Evolutionary conservation across 35 echinoderm and acorn worm genomes (phyloP), one percentile per base, ranked within the genome.

Genomic region (Apostichopus parvimensis): DNA sequence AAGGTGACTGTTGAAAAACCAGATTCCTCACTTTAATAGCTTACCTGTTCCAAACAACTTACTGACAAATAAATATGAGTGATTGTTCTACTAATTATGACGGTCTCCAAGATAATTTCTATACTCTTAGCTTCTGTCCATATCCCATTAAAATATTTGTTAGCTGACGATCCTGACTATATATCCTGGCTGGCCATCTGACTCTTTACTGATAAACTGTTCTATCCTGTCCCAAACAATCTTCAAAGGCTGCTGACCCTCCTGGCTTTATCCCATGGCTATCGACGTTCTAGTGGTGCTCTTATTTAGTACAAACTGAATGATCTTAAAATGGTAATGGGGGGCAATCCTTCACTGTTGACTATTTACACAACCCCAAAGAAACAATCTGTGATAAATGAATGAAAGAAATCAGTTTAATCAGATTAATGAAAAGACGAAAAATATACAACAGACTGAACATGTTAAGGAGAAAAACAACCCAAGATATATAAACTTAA

Each of bases 131-230:
- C 71, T 73, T 6, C 71, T 73, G 71, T 73, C 71, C 71, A 73
- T 17, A 73, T 73, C 15, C 20, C 20, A n/a, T 73, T 73, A 73
- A 4, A n/a, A 73, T n/a, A n/a, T 73, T 73, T 18, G 15, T 73
- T 73, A 73, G 71, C 71, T 73, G 71, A n/a, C n/a, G 71, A 73
- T 73, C 71, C 71, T n/a, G 71, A 73, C 71, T 73, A 73, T 73
- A 73, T 73, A 17, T 73, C 71, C 71, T 73, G 15, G 15, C 17
- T 73, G 71, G 15, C 71, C 71, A 73, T 73, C 71, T 73, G 71
- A 73, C 17, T 68, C 64, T 13, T 68, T 68, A 68, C 64, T 68
- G 11, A 73, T 73, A 73, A 73, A 73, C 71, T 73, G 71, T 73
- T 73, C 71, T 73, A 73, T 73, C 20, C 17, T 73, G 71, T 73